Percentiles rank a stretch among this genome's conserved stretches.
Evolutionary conservation across 2,797 vertebrate species (phyloP).

Genomic region (Eutrigla gurnardus): DNA sequence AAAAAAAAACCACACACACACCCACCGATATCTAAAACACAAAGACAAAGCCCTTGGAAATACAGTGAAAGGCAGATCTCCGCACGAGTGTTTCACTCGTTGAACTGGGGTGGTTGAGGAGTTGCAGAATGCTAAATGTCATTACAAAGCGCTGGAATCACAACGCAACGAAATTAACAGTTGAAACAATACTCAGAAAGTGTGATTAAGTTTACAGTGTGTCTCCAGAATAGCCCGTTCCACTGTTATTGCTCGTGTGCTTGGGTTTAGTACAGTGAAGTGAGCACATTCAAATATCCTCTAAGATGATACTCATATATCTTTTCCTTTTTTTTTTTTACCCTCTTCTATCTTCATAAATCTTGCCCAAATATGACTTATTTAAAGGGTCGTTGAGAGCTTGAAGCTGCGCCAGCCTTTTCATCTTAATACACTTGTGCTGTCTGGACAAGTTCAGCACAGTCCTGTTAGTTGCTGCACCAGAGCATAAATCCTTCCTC

Average conservation of each 20-base stretch:
- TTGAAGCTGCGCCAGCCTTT: slow-evolving; percentile 61
- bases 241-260: slow-evolving; percentile 11
- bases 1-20: slow-evolving; percentile 39
- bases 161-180: slow-evolving; percentile 15
- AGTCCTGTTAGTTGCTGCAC: slow-evolving; percentile 62
- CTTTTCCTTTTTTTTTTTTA: background rate
- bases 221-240: slow-evolving; percentile 33
- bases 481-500: slow-evolving; percentile 73
- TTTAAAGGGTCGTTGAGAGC: slow-evolving; percentile 64
- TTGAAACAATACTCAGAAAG: slow-evolving; percentile 47
- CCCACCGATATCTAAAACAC: slow-evolving; percentile 59
- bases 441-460: slow-evolving; percentile 71
- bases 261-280: slow-evolving; percentile 40
- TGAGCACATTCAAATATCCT: slow-evolving; percentile 56
- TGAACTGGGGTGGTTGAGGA: slow-evolving; percentile 54
- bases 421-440: slow-evolving; percentile 66
- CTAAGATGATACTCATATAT: slow-evolving; percentile 40
- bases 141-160: slow-evolving; percentile 42
- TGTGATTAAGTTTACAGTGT: slow-evolving; percentile 39
- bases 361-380: slow-evolving; percentile 72
- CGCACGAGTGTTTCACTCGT: slow-evolving; percentile 39
- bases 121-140: slow-evolving; percentile 52
- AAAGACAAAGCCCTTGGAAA: slow-evolving; percentile 68
- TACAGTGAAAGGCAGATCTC: slow-evolving; percentile 51
- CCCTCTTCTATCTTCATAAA: slow-evolving; percentile 56